phyloP scores from a whole-genome alignment of 2,113 vertebrate species.

The Polypterus senegalus region DNA sequence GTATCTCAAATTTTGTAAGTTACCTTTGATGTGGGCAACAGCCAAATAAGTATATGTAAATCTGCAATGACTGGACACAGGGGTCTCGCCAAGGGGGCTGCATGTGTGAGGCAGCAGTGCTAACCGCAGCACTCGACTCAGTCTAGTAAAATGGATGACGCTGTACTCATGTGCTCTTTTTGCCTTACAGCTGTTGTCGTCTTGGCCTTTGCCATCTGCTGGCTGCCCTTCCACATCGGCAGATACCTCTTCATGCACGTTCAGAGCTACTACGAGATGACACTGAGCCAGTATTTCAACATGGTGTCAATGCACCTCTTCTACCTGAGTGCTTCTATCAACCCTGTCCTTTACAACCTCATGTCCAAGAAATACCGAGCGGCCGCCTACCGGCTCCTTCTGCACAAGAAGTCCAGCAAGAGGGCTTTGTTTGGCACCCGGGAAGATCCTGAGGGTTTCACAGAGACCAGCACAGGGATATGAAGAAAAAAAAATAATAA shows the following conservation, averaged over 20 bases:
- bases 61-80: no score
- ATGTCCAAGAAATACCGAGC: constrained; percentile 66
- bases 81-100: no score
- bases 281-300: constrained; percentile 75
- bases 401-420: constrained; percentile 23
- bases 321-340: constrained; percentile 74
- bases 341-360: constrained; percentile 75
- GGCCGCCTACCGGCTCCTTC: constrained; percentile 56
- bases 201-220: constrained; percentile 70
- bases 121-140: no score
- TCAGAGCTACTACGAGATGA: constrained; percentile 43
- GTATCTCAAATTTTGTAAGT: no score
- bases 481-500: constrained; percentile 21
- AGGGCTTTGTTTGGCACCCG: constrained; percentile 26
- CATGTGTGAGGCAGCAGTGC: no score
- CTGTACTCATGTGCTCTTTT: constrained; percentile 14
- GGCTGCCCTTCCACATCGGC: constrained; percentile 74
- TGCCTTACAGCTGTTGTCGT: constrained; percentile 62
- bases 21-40: no score
- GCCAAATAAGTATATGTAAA: no score
- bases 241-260: constrained; percentile 67
- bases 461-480: constrained; percentile 37
- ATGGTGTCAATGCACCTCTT: constrained; percentile 73
- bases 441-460: constrained; percentile 35
- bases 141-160: background rate